Conservation (phyloP, 2,797 vertebrate genomes). For the Odontamblyopus lacepedii region DNA sequence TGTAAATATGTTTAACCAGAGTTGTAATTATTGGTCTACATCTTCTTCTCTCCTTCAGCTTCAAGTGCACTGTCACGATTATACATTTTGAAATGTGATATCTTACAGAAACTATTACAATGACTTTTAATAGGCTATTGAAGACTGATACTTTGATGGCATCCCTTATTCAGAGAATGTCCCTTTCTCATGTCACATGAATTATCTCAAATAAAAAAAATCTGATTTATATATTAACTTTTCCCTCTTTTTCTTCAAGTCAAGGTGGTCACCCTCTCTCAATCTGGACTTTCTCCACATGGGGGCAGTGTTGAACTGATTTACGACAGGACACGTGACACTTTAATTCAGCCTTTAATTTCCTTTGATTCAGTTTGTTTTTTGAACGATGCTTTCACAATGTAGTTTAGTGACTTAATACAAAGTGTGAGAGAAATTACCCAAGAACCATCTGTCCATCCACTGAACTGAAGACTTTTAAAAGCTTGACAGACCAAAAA, state of each 20-base stretch:
- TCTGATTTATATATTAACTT: too few species aligned
- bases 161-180: too few species aligned
- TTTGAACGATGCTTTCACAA: conserved; percentile 44
- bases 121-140: too few species aligned
- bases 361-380: conserved; percentile 42
- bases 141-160: too few species aligned
- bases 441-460: conserved; percentile 16
- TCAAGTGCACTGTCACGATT: too few species aligned
- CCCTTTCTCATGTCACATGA: too few species aligned
- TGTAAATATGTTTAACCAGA: conserved; percentile 23
- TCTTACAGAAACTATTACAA: too few species aligned
- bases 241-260: too few species aligned
- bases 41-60: too few species aligned
- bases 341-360: conserved; percentile 63
- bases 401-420: conserved; percentile 48
- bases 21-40: background rate
- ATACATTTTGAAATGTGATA: too few species aligned
- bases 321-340: background rate
- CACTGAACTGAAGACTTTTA: background rate
- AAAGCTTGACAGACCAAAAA: background rate
- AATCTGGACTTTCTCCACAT: background rate
- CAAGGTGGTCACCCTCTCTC: too few species aligned
- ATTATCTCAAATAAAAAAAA: too few species aligned
- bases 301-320: background rate
- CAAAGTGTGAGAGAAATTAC: conserved; percentile 46